Evolutionary conservation across 2,113 vertebrate species (phyloP).

Genomic region (Nasalis larvatus): DNA sequence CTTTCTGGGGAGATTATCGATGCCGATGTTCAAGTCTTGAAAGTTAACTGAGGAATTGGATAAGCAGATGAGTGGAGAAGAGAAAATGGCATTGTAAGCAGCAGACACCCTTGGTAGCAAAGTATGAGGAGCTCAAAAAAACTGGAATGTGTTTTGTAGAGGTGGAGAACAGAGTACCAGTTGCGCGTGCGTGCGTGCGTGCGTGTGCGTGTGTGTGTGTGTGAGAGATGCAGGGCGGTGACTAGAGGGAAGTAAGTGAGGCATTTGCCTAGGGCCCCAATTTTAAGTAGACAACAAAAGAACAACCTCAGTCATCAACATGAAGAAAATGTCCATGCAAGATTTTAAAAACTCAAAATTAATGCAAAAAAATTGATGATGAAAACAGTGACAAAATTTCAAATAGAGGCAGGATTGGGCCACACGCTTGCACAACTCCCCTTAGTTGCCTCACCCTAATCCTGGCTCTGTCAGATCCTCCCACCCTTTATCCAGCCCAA

Average conservation of each 20-base stretch:
- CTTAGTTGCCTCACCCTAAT: neutral
- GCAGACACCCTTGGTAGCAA: neutral
- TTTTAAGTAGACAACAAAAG: neutral
- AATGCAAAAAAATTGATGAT: neutral
- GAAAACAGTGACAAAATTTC: neutral
- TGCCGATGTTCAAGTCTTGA: neutral
- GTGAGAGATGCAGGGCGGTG: neutral
- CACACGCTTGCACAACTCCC: rapidly evolving
- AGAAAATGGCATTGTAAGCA: neutral
- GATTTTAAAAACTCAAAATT: neutral
- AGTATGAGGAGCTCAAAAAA: neutral
- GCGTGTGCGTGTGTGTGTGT: neutral
- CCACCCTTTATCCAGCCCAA: neutral
- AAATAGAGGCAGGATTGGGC: neutral
- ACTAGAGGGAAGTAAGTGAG: neutral
- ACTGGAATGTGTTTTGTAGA: neutral
- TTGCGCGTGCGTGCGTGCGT: neutral
- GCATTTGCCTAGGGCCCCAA: neutral
- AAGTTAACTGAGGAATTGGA: neutral
- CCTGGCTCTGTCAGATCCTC: neutral
- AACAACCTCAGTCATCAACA: neutral
- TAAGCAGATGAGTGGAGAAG: neutral
- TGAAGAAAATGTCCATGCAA: neutral
- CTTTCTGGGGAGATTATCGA: neutral
- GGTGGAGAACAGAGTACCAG: neutral